Evolutionary conservation across 2,888 invertebrate species (phyloP).

Genomic region (Polia nebulosa): DNA sequence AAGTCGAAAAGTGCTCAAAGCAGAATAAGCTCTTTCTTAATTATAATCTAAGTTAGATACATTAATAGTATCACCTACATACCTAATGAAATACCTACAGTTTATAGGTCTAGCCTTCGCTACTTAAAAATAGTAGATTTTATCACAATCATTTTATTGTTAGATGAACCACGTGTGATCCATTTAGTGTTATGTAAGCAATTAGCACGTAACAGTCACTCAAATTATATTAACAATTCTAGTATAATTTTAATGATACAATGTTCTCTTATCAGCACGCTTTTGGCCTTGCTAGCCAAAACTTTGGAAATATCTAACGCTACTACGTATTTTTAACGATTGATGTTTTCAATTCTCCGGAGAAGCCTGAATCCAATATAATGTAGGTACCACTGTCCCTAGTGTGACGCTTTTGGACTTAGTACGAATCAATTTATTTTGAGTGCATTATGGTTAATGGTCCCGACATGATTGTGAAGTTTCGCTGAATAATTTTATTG

Average conservation of each 20-base stretch:
- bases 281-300: conserved; percentile 1
- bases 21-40: no score
- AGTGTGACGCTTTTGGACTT: no score
- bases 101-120: no score
- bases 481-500: no score
- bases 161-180: background rate
- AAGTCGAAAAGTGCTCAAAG: no score
- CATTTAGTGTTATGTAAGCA: conserved; percentile 5
- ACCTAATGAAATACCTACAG: no score
- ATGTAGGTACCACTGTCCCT: background rate
- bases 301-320: conserved; percentile 5
- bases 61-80: no score
- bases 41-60: no score
- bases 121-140: no score
- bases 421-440: no score
- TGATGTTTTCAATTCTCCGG: background rate
- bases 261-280: conserved; percentile 16
- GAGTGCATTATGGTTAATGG: no score
- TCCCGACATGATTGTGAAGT: no score
- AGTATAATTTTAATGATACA: background rate
- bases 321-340: background rate
- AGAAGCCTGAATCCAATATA: background rate
- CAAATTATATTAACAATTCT: conserved; percentile 20
- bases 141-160: background rate
- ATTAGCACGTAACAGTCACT: conserved; percentile 23